Evolutionary conservation across 2,888 invertebrate genomes (phyloP), one percentile per base, ranked within the genome.

Genomic region (Calliphora vomitoria): DNA sequence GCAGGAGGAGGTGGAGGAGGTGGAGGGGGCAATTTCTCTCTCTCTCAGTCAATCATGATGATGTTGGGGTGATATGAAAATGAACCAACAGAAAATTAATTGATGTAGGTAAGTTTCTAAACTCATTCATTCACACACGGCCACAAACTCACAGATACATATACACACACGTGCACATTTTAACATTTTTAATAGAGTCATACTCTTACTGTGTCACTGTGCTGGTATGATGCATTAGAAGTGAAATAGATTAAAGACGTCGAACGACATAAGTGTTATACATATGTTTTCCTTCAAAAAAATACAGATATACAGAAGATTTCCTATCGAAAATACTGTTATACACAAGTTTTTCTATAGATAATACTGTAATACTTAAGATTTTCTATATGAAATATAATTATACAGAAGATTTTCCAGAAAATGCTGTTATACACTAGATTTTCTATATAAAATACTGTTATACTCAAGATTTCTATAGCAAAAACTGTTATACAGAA

Each of bases 51-150:
- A 44, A 44, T 44, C 44, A 44, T 44, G 44, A 44, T 44, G 44
- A 44, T 44, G 44, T 64, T 50, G n/a, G 25, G 53, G 53, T 80
- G 72, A 18, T 64, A 18, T 20, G 18, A 55, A 31, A 38, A 35
- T 62, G 6, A 79, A 35, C 1, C 50, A 85, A 80, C 60, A 50
- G n/a, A 41, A 60, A 74, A 60, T 68, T 53, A 60, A 50, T 68
- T 85, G 79, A 50, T 62, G 79, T 79, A 85, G 84, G 84, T 80
- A 85, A 85, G 84, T 80, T 74, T 58, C 38, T 50, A 58, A 75
- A 69, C 25, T 38, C 31, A 25, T 13, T 50, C 31, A 25, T 25
- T 25, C 25, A 25, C 25, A 20, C 8, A 53, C 10, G n/a, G 20
- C 44, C 44, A 44, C n/a, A 25, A 20, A 74, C n/a, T n/a, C n/a